phyloP scores from a whole-genome alignment of 2,888 invertebrate genomes.

The Caenorhabditis sp. region DNA sequence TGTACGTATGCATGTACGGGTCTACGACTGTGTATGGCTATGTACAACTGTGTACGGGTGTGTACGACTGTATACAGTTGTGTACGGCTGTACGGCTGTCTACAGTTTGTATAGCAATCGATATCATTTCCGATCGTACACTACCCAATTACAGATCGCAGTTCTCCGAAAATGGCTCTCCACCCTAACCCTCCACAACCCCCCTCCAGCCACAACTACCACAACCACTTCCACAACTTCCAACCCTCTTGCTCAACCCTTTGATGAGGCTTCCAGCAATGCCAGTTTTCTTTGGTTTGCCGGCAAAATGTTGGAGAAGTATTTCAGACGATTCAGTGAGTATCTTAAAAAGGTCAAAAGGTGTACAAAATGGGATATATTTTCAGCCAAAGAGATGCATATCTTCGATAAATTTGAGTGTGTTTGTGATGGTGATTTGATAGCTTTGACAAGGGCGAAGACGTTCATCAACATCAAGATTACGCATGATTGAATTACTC shows the following conservation, averaged over 20 bases:
- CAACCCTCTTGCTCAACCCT: slow-evolving; percentile 26
- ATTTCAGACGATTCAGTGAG: slow-evolving; percentile 34
- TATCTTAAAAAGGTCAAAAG: slow-evolving; percentile 1
- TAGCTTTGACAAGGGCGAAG: slow-evolving; percentile 32
- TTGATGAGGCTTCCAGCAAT: slow-evolving; percentile 20
- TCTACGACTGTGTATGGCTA: no score
- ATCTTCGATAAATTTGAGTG: slow-evolving; percentile 39
- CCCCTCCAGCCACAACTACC: slow-evolving; percentile 9
- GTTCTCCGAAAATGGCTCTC: slow-evolving; percentile 33
- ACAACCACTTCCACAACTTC: slow-evolving; percentile 21
- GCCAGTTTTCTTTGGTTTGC: slow-evolving; percentile 21
- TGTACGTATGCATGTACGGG: no score
- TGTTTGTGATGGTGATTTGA: slow-evolving; percentile 35
- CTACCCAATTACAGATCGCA: slow-evolving; percentile 14
- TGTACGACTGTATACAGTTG: no score
- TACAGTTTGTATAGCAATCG: no score
- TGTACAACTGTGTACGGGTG: no score
- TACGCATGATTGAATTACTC: slow-evolving; percentile 18
- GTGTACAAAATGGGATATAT: no score
- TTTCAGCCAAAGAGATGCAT: slow-evolving; percentile 31
- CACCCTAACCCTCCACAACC: slow-evolving; percentile 12
- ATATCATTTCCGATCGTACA: no score
- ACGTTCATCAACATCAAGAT: slow-evolving; percentile 41
- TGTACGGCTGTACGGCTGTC: no score
- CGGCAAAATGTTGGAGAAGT: slow-evolving; percentile 27